Conservation (phyloP, 2,113 vertebrate species). For the Drymodes brunneopygia region DNA sequence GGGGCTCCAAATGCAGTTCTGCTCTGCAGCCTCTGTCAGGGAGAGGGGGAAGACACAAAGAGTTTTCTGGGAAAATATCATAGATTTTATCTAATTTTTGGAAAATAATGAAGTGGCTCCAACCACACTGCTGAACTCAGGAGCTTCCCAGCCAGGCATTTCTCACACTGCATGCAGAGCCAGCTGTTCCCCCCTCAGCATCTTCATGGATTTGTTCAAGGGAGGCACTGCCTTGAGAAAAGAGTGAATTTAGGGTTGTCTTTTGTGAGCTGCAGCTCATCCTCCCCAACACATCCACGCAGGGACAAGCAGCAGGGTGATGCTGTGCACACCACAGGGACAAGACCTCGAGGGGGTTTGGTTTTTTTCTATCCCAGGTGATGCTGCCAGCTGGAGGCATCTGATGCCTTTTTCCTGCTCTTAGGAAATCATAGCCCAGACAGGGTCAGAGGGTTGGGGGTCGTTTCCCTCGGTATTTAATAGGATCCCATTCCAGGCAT, state of each 20-base stretch:
- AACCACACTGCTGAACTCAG: not conserved
- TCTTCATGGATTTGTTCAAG: not conserved
- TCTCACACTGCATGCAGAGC: rapidly evolving
- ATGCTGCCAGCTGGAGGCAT: not conserved
- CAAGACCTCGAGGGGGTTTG: too few species aligned
- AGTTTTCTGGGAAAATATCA: conserved; percentile 14
- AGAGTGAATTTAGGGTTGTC: not conserved
- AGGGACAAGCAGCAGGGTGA: not conserved
- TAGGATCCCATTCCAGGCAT: too few species aligned
- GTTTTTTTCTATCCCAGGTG: not conserved
- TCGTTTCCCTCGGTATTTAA: too few species aligned
- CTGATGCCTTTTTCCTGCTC: too few species aligned
- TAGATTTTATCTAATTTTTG: not conserved
- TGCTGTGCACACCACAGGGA: not conserved
- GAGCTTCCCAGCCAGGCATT: not conserved
- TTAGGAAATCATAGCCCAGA: too few species aligned
- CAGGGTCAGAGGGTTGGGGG: too few species aligned
- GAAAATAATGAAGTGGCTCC: not conserved
- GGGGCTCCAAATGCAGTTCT: not conserved
- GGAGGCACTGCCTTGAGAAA: not conserved
- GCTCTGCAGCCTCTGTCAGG: not conserved
- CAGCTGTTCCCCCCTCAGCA: too few species aligned
- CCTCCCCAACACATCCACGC: not conserved
- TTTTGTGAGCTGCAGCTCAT: not conserved
- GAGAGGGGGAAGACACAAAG: not conserved